A percentile compares a stretch with the other conserved stretches of the same genome.
Evolutionary conservation across 2,113 vertebrate genomes (phyloP).

Genomic region (Siphamia tubifer): DNA sequence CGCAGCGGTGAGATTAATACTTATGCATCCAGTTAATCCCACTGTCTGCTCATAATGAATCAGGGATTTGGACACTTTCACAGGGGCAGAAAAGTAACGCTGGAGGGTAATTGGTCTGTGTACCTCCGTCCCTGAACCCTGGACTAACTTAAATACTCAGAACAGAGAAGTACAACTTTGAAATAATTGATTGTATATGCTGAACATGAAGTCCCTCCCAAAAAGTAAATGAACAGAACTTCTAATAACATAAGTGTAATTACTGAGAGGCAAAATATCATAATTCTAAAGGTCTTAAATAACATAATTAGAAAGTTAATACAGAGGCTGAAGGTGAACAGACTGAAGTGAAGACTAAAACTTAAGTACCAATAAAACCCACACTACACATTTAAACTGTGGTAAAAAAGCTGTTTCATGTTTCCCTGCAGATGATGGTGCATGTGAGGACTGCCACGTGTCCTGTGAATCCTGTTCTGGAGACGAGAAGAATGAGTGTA

Average conservation of each 20-base stretch:
- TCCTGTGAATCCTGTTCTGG: constrained; percentile 76
- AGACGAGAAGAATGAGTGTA: constrained; percentile 66
- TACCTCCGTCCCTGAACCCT: constrained; percentile 44
- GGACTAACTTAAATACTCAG: constrained; percentile 18
- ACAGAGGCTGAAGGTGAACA: constrained; percentile 15
- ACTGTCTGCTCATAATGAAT: constrained; percentile 61
- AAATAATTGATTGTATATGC: constrained; percentile 46
- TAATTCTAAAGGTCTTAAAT: constrained; percentile 56
- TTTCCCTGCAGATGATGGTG: constrained; percentile 58
- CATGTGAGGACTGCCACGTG: constrained; percentile 72
- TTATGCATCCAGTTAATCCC: constrained; percentile 46
- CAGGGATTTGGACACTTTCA: constrained; percentile 64
- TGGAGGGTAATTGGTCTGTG: constrained; percentile 70
- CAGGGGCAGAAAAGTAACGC: constrained; percentile 50
- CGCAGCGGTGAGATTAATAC: constrained; percentile 80
- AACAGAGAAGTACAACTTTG: constrained; percentile 23
- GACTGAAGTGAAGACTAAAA: constrained; percentile 14
- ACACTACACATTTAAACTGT: too few species aligned
- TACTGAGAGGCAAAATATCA: constrained; percentile 39
- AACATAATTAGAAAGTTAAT: constrained; percentile 40
- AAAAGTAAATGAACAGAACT: constrained; percentile 37
- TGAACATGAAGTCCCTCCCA: constrained; percentile 35
- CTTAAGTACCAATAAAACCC: not conserved
- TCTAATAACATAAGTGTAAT: constrained; percentile 59
- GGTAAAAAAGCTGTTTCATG: not conserved